A percentile compares a stretch with the other conserved stretches of the same genome.
Evolutionary conservation across 1,140 invertebrate species (phyloP).

Genomic region (Homalodisca vitripennis): DNA sequence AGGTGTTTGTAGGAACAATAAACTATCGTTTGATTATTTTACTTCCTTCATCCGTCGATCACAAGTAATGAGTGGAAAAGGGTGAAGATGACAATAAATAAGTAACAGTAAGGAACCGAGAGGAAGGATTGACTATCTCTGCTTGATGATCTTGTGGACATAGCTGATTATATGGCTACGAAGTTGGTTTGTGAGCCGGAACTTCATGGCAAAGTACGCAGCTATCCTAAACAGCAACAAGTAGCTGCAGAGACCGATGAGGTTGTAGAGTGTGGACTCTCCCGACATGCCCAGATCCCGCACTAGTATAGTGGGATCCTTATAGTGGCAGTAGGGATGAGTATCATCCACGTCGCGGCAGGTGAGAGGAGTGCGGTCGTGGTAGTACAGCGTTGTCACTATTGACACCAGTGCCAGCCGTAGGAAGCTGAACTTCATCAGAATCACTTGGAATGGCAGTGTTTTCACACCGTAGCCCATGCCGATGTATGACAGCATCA

Average conservation of each 20-base stretch:
- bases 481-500: constrained; percentile 49
- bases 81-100: not conserved
- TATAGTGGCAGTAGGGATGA: constrained; percentile 42
- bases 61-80: too few relatives aligned
- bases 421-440: constrained; percentile 58
- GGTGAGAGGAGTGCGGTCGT: constrained; percentile 46
- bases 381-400: constrained; percentile 54
- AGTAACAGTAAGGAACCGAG: not conserved
- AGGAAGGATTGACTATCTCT: constrained; percentile 18
- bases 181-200: constrained; percentile 50
- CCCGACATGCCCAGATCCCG: constrained; percentile 53
- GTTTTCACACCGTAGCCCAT: constrained; percentile 48
- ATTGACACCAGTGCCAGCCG: constrained; percentile 57
- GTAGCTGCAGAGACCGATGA: constrained; percentile 50
- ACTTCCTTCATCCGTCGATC: too few relatives aligned
- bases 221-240: constrained; percentile 47
- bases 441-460: constrained; percentile 54
- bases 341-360: constrained; percentile 35
- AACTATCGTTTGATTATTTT: too few relatives aligned
- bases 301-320: constrained; percentile 44
- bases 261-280: constrained; percentile 42
- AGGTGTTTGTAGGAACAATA: too few relatives aligned
- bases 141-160: constrained; percentile 37
- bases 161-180: constrained; percentile 49
- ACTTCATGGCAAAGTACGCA: constrained; percentile 35